phyloP scores from a whole-genome alignment of 2,113 vertebrate species.

The Cromileptes altivelis region DNA sequence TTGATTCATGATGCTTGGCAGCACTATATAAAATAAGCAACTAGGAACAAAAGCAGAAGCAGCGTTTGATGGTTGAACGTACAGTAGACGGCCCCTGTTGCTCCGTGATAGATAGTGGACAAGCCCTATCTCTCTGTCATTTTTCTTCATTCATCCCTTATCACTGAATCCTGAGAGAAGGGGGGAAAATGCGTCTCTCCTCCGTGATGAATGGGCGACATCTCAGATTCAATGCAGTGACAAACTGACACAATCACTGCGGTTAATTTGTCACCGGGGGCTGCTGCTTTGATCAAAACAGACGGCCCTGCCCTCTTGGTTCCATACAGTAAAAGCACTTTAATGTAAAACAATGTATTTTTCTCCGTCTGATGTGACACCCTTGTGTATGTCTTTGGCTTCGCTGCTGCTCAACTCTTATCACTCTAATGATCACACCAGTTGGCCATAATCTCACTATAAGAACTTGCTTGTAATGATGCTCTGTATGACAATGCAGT shows the following conservation, averaged over 20 bases:
- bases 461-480: slow-evolving; percentile 25
- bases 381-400: background rate
- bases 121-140: slow-evolving; percentile 43
- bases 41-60: slow-evolving; percentile 8
- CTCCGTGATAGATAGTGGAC: slow-evolving; percentile 54
- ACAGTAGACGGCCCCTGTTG: slow-evolving; percentile 10
- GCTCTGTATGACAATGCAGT: slow-evolving; percentile 47
- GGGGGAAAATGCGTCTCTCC: background rate
- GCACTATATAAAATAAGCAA: slow-evolving; percentile 17
- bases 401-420: background rate
- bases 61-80: slow-evolving; percentile 19
- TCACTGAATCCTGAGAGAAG: slow-evolving; percentile 32
- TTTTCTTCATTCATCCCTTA: slow-evolving; percentile 67
- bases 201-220: slow-evolving; percentile 48
- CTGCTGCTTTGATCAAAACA: slow-evolving; percentile 47
- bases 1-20: slow-evolving; percentile 49
- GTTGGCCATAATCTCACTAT: background rate
- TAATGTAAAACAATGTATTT: slow-evolving; percentile 17
- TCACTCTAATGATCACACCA: slow-evolving; percentile 26
- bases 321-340: slow-evolving; percentile 9
- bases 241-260: slow-evolving; percentile 62
- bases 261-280: slow-evolving; percentile 59
- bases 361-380: background rate
- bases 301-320: background rate
- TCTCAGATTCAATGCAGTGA: slow-evolving; percentile 39